Conservation (phyloP, 2,113 vertebrate species). For the Indicator indicator region DNA sequence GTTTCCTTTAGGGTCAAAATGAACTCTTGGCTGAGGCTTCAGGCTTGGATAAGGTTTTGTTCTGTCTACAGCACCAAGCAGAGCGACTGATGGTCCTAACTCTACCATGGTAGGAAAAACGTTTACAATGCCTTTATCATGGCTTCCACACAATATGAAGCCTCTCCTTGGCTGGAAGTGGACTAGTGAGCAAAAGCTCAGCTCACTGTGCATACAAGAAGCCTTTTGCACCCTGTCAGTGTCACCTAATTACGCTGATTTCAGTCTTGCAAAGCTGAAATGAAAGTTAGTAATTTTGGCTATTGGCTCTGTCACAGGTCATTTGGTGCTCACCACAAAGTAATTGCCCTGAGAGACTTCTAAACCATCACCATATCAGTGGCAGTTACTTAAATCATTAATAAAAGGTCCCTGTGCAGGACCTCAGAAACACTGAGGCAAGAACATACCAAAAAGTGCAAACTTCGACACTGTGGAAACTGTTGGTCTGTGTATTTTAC, state of each 20-base stretch:
- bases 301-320: not conserved
- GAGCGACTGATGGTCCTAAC: accelerated
- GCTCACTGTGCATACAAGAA: not conserved
- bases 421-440: not conserved
- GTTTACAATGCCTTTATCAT: not conserved
- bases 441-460: not conserved
- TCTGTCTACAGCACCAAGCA: not conserved
- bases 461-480: not conserved
- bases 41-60: not conserved
- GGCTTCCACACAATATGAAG: not conserved
- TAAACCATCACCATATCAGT: accelerated
- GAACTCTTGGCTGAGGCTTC: accelerated
- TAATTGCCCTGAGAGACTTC: not conserved
- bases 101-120: not conserved
- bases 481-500: not conserved
- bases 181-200: not conserved
- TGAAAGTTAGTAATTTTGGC: not conserved
- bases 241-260: not conserved
- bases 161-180: not conserved
- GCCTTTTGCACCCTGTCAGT: not conserved
- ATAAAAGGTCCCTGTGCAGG: not conserved
- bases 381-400: not conserved
- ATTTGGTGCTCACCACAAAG: not conserved
- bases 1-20: not conserved
- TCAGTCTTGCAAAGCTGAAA: not conserved